phyloP scores from a whole-genome alignment of 2,797 vertebrate genomes.

The Gadopsis bispinosus region DNA sequence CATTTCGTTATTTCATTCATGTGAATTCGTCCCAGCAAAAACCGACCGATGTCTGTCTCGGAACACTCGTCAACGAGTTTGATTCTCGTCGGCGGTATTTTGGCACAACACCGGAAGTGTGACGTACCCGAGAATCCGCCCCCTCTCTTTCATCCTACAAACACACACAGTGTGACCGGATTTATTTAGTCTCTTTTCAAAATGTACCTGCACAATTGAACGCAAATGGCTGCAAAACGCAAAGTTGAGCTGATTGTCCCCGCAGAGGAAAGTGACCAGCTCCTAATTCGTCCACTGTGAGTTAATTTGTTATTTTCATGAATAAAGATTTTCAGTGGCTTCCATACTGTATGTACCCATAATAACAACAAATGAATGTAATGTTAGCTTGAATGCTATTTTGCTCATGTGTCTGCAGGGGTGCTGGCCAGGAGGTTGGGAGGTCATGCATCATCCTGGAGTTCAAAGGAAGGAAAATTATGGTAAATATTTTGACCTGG shows the following conservation, averaged over 20 bases:
- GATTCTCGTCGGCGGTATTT: slow-evolving; percentile 70
- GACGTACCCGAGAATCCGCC: neutral
- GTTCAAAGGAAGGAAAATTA: slow-evolving; percentile 98
- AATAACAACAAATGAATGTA: neutral
- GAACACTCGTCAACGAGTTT: slow-evolving; percentile 8
- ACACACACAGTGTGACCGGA: neutral
- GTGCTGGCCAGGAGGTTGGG: slow-evolving; percentile 96
- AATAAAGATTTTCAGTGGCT: neutral
- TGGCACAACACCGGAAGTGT: slow-evolving; percentile 61
- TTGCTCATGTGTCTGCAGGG: slow-evolving; percentile 78
- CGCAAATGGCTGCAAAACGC: slow-evolving; percentile 84
- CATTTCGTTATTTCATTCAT: neutral
- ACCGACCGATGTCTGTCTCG: neutral
- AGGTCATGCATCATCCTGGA: slow-evolving; percentile 96
- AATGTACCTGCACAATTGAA: neutral
- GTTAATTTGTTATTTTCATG: slow-evolving; percentile 32
- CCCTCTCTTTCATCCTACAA: slow-evolving; percentile 56
- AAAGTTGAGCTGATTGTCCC: slow-evolving; percentile 87
- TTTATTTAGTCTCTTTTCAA: neutral
- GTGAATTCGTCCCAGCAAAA: neutral
- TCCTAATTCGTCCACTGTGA: slow-evolving; percentile 92
- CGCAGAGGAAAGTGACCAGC: slow-evolving; percentile 92
- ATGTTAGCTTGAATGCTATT: neutral
- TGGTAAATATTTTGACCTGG: slow-evolving; percentile 82
- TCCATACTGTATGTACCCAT: neutral